These are phyloP conservation scores for Leptothorax acervorum DNA, from an alignment of 2,888 invertebrate species.

Conservation along the genomic window DNA sequence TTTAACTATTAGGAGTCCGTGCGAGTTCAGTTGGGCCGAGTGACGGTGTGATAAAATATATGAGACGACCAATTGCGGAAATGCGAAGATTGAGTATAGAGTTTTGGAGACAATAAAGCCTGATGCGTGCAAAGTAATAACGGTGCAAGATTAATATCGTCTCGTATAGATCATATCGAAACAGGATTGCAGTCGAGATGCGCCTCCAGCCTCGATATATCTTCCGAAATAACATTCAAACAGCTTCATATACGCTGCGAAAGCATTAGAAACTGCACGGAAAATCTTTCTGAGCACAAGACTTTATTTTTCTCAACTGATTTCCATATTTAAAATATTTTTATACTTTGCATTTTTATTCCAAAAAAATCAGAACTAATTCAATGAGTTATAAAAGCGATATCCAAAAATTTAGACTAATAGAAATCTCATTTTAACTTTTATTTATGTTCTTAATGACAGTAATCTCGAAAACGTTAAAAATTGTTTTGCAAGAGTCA, in stretches of 20 bases:
- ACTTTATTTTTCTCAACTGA: not conserved
- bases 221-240: slow-evolving; percentile 17
- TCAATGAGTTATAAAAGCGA: not conserved
- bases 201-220: not conserved
- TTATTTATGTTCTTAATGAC: not conserved
- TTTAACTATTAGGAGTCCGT: not conserved
- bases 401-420: not conserved
- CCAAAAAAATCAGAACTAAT: too few species aligned
- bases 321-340: not conserved
- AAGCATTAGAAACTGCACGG: not conserved
- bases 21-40: not conserved
- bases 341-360: not conserved
- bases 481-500: not conserved
- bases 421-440: not conserved
- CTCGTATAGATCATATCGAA: slow-evolving; percentile 46
- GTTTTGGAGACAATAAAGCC: slow-evolving; percentile 13
- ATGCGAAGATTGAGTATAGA: slow-evolving; percentile 21
- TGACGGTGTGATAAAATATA: slow-evolving; percentile 28
- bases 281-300: not conserved
- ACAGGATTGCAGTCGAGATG: slow-evolving; percentile 32
- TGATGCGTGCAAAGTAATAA: slow-evolving; percentile 42
- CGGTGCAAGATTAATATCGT: slow-evolving; percentile 52
- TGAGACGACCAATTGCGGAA: slow-evolving; percentile 31
- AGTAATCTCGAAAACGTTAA: not conserved
- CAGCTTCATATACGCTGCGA: slow-evolving; percentile 15